Conservation (phyloP, 2,113 vertebrate species). For the human (Homo sapiens) region DNA sequence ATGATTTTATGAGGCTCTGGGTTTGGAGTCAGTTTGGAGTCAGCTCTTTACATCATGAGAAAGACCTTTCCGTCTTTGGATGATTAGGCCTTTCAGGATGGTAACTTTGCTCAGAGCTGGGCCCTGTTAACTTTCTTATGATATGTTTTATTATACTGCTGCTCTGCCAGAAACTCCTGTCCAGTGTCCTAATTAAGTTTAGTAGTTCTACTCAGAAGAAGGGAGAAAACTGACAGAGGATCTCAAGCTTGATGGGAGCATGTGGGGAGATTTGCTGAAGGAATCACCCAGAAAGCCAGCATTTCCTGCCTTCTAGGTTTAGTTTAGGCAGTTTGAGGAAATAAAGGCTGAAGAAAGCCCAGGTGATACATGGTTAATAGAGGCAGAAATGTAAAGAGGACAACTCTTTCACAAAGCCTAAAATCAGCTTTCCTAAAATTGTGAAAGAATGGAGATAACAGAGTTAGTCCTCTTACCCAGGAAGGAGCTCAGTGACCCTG, state of each 20-base stretch:
- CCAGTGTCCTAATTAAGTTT: not conserved
- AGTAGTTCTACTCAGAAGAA: not conserved
- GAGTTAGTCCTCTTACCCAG: not conserved
- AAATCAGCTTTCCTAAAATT: not conserved
- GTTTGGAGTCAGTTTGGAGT: conserved; percentile 66
- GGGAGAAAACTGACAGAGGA: not conserved
- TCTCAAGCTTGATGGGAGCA: not conserved
- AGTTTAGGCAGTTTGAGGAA: not conserved
- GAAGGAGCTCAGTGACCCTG: not conserved
- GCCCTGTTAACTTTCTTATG: not conserved
- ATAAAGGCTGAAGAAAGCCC: not conserved
- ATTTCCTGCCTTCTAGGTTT: not conserved
- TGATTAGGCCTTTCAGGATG: conserved; percentile 49
- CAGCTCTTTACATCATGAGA: conserved; percentile 66
- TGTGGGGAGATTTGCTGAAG: not conserved
- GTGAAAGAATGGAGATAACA: not conserved
- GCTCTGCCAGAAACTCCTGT: not conserved
- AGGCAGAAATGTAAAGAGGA: not conserved
- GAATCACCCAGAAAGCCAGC: not conserved
- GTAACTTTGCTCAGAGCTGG: conserved; percentile 64
- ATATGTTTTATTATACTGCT: not conserved
- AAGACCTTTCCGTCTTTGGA: conserved; percentile 33
- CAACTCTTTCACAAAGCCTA: not conserved
- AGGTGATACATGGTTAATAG: not conserved
- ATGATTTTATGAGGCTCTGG: conserved; percentile 66